phyloP scores from a whole-genome alignment of 2,113 vertebrate genomes.

The Syngnathus typhle region DNA sequence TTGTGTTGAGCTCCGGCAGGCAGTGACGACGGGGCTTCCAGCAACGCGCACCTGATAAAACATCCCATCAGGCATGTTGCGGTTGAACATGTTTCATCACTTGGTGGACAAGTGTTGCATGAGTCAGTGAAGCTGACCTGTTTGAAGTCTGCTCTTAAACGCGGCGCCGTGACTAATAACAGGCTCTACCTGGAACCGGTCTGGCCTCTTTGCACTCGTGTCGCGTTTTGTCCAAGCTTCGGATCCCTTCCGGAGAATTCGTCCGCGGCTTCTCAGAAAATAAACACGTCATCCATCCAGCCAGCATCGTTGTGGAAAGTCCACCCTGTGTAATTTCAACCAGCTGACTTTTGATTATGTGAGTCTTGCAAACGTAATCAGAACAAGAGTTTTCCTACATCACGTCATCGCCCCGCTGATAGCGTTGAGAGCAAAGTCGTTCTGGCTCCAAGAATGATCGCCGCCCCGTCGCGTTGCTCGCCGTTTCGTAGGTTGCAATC shows the following conservation, averaged over 20 bases:
- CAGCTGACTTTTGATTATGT: constrained; percentile 51
- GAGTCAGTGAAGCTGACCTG: constrained; percentile 21
- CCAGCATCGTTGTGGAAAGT: constrained; percentile 24
- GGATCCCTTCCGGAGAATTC: constrained; percentile 33
- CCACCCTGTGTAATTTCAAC: constrained; percentile 59
- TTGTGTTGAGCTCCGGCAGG: constrained; percentile 26
- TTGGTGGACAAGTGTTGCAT: neutral
- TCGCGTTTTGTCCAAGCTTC: constrained; percentile 52
- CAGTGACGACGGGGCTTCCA: constrained; percentile 12
- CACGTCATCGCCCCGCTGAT: constrained; percentile 14
- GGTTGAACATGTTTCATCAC: neutral
- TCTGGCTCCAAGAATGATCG: neutral
- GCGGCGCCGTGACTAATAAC: constrained; percentile 57
- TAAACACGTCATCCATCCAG: constrained; percentile 3
- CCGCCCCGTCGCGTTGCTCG: neutral
- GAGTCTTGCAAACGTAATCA: constrained; percentile 48
- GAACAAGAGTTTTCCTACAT: neutral
- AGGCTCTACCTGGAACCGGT: constrained; percentile 62
- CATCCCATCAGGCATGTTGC: neutral
- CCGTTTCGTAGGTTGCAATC: neutral
- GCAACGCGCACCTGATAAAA: constrained; percentile 37
- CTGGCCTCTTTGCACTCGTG: constrained; percentile 42
- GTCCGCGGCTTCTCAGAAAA: constrained; percentile 28
- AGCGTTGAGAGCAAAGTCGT: constrained; percentile 13
- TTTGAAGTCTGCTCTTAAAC: constrained; percentile 57